Conservation (phyloP, 1,140 invertebrate species). For the Antheraea pernyi region DNA sequence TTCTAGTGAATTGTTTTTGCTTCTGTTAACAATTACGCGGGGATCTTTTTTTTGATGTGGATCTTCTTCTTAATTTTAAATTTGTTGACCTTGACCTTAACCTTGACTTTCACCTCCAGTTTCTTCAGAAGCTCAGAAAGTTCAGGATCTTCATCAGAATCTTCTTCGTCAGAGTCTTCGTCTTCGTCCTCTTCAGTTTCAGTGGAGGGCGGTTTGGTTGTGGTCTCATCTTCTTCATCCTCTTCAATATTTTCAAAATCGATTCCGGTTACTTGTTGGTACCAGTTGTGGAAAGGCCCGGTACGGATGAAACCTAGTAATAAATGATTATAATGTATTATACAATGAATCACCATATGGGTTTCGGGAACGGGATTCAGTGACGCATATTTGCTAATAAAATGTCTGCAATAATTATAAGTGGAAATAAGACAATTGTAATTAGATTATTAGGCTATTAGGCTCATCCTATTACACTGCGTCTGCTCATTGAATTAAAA, state of each 20-base stretch:
- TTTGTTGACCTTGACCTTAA: conserved; percentile 54
- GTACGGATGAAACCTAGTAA: conserved; percentile 53
- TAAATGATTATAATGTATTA: background rate
- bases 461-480: too few relatives aligned
- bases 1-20: too few relatives aligned
- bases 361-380: too few relatives aligned
- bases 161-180: conserved; percentile 31
- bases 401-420: too few relatives aligned
- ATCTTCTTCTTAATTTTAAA: conserved; percentile 30
- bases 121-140: conserved; percentile 50
- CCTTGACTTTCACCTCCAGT: conserved; percentile 58
- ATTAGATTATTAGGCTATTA: too few relatives aligned
- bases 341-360: too few relatives aligned
- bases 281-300: conserved; percentile 57
- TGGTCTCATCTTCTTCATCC: conserved; percentile 22
- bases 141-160: conserved; percentile 39
- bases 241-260: conserved; percentile 54
- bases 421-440: too few relatives aligned
- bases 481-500: too few relatives aligned
- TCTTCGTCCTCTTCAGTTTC: conserved; percentile 25
- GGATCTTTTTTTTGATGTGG: conserved; percentile 12
- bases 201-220: conserved; percentile 6
- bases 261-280: conserved; percentile 44
- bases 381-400: too few relatives aligned
- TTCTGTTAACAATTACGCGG: background rate